Conservation (phyloP, 2,888 invertebrate genomes). For the Noctua janthe region DNA sequence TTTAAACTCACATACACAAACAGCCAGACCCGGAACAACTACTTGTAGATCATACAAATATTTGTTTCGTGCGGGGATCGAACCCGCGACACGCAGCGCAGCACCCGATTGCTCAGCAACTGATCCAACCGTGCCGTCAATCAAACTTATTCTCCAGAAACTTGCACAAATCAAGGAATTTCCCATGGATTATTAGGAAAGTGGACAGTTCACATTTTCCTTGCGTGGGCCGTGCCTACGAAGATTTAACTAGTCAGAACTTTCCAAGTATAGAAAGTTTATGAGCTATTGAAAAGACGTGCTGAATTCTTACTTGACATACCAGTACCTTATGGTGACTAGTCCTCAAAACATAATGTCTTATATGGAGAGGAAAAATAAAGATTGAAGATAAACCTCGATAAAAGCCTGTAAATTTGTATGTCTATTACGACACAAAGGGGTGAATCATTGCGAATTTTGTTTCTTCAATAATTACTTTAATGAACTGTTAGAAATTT, state of each 20-base stretch:
- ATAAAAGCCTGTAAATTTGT: neutral
- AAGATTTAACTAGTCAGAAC: constrained; percentile 44
- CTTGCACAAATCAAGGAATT: neutral
- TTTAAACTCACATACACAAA: too few species aligned
- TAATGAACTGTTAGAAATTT: too few species aligned
- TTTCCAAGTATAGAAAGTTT: constrained; percentile 52
- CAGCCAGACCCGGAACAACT: too few species aligned
- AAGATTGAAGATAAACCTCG: neutral
- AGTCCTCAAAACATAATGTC: neutral
- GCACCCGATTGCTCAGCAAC: too few species aligned
- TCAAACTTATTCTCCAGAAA: neutral
- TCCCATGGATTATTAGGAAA: constrained; percentile 35
- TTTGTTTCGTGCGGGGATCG: too few species aligned
- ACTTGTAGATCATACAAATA: too few species aligned
- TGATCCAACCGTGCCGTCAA: too few species aligned
- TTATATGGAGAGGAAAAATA: neutral
- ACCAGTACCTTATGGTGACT: neutral
- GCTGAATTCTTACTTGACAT: constrained; percentile 16
- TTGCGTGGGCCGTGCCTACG: constrained; percentile 5
- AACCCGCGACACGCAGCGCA: too few species aligned
- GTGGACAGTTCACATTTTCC: constrained; percentile 38
- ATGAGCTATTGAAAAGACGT: constrained; percentile 53
- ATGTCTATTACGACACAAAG: too few species aligned
- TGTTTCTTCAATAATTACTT: too few species aligned
- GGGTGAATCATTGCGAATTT: too few species aligned